A percentile compares a stretch with the other conserved stretches of the same genome.
phyloP scores from a whole-genome alignment of 2,113 vertebrate species.

The Chloropsis hardwickii region DNA sequence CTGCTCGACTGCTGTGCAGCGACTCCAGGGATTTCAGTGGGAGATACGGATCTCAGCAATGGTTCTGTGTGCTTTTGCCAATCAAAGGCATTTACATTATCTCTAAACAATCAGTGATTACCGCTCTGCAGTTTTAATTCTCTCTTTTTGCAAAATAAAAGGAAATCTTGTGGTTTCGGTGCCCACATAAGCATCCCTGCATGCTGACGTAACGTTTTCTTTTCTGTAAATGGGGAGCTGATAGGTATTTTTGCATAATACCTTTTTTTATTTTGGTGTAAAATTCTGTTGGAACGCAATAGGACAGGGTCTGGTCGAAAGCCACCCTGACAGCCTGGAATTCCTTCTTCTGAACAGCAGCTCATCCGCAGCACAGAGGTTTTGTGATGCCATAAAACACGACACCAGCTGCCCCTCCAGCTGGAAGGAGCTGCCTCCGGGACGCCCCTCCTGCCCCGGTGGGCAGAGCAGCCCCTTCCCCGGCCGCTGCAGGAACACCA shows the following conservation, averaged over 20 bases:
- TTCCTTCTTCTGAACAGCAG: background rate
- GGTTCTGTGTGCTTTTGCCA: slow-evolving; percentile 51
- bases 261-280: background rate
- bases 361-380: background rate
- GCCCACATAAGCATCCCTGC: background rate
- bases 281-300: background rate
- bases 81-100: slow-evolving; percentile 42
- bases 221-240: background rate
- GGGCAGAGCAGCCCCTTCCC: background rate
- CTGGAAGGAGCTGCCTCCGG: background rate
- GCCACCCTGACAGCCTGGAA: background rate
- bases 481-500: background rate
- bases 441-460: background rate
- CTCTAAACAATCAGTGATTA: slow-evolving; percentile 47
- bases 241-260: background rate
- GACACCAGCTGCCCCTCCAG: background rate
- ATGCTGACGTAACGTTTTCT: background rate
- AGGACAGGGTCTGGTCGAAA: background rate
- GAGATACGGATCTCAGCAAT: slow-evolving; percentile 44
- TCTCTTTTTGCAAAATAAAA: slow-evolving; percentile 18
- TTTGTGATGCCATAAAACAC: background rate
- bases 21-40: slow-evolving; percentile 36
- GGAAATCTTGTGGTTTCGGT: background rate
- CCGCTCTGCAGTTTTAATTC: slow-evolving; percentile 48
- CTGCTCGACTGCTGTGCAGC: background rate